Evolutionary conservation across 2,888 invertebrate species (phyloP).

Genomic region (Teleogryllus oceanicus): DNA sequence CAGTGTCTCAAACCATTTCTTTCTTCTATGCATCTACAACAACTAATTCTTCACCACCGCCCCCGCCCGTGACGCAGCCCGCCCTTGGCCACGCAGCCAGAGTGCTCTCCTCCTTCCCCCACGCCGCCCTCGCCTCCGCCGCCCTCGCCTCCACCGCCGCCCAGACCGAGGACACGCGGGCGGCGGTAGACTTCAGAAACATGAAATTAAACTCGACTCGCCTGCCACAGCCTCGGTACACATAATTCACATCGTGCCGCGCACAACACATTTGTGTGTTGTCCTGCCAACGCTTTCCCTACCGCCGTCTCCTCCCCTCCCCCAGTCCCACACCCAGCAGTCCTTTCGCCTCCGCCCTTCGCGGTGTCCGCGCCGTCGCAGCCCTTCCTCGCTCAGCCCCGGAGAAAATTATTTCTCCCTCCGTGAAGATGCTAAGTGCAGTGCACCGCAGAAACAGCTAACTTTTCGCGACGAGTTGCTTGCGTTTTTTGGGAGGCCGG

Average conservation of each 20-base stretch:
- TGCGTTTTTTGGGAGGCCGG: not conserved
- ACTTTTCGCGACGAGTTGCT: not conserved
- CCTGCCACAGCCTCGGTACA: slow-evolving; percentile 1
- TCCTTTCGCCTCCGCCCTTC: not conserved
- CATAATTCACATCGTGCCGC: slow-evolving; percentile 18
- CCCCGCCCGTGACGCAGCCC: no score
- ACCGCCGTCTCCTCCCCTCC: not conserved
- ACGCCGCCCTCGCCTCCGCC: not conserved
- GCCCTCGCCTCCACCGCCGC: not conserved
- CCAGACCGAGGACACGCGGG: not conserved
- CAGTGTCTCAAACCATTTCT: no score
- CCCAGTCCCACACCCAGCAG: not conserved
- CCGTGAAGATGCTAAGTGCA: slow-evolving; percentile 18
- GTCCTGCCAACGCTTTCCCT: not conserved
- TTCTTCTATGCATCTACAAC: no score
- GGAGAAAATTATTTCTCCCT: not conserved
- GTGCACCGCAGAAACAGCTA: slow-evolving; percentile 4
- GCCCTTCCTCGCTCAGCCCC: not conserved
- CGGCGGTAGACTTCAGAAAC: not conserved
- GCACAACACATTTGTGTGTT: slow-evolving; percentile 18
- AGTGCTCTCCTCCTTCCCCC: no score
- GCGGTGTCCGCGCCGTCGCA: not conserved
- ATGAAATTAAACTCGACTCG: slow-evolving; percentile 18
- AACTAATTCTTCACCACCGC: no score
- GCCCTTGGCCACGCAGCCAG: no score